Evolutionary conservation across 1,140 invertebrate species (phyloP), one percentile per base, ranked within the genome.

Genomic region (Batillaria attramentaria): DNA sequence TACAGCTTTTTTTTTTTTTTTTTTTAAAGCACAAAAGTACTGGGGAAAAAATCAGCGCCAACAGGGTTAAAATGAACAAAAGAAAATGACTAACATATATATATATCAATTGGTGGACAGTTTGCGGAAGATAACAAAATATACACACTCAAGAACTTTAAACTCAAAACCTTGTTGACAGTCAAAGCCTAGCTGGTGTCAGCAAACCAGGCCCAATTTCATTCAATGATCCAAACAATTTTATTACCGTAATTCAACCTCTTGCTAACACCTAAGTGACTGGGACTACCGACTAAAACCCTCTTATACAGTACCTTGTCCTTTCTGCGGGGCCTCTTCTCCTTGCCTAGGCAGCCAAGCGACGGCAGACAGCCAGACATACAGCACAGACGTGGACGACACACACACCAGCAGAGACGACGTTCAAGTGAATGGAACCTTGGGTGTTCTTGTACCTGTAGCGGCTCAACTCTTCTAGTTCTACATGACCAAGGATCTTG

Each of bases 341-440:
- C 73, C 73, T 75, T 75, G 5, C 73, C 73, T 24, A 75, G 73
- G 73, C 73, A 75, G 39, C 73, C 72, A 54, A 75, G 73, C 37
- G 73, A 75, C 0, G 73, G 73, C 54, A 75, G 54, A 75, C 73
- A 75, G 73, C 73, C 73, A 75, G 73, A 75, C 73, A 75, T 75
- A 35, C 10, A 24, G 46, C 10, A 50, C 10, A 24, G 46, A 50
- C 10, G 46, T 13, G 46, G 46, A 13, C 10, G 46, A 13, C 10
- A 35, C 62, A 31, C 62, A 31, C n/a, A n/a, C n/a, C n/a, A n/a
- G n/a, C n/a, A n/a, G n/a, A n/a, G n/a, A n/a, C n/a, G n/a, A n/a
- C n/a, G n/a, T n/a, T n/a, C n/a, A n/a, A n/a, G n/a, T n/a, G n/a
- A n/a, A n/a, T n/a, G n/a, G n/a, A n/a, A n/a, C n/a, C n/a, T n/a